Base-by-base conservation (phyloP, 1,140 invertebrate species). In the Plutomurus gul region DNA sequence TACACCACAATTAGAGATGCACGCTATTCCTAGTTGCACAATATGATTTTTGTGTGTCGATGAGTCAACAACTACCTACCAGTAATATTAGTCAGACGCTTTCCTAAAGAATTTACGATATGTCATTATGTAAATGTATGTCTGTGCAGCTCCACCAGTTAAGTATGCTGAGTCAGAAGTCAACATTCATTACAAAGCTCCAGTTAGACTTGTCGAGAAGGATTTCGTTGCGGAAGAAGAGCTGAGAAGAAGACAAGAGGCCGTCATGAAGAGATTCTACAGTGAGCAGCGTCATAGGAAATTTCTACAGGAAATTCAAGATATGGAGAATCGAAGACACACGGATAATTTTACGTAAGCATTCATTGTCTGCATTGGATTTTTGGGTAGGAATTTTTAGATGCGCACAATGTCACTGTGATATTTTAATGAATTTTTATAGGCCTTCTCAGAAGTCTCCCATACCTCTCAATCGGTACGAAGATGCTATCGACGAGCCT, bases 371-470 rank as follows among this genome's bases (percentile, higher is more conserved):
- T 46, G 22, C 49, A 18, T 56, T 10, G 10, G 18, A 1, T 56
- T 56, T 10, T 16, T 5, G 2, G 49, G 11, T 16, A 5, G 25
- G 25, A 56, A 27, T 56, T 56, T 56, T 3, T 3, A 27, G 11
- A 56, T 43, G 39, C 11, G n/a, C n/a, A 13, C n/a, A 43, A n/a
- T n/a, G 11, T 43, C n/a, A 43, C 11, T 43, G 8, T 16, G 4
- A 18, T 56, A 10, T 16, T 56, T 56, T 56, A 5, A 1, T 43
- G 37, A 3, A 71, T 84, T 74, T 49, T 86, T 87, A 11, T 85
- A 92, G 92, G 85, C 95, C 95, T 16, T 94, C 93, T 36, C 95
- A 97, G 86, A 98, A 98, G 87, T 96, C 94, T 27, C 93, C 96
- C 6, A 95, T 98, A 60, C 92, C 95, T 1, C 87, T 96, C 72